Percentiles rank a stretch among this genome's conserved stretches.
These are phyloP conservation scores for Clarias gariepinus DNA, from an alignment of 2,113 vertebrate genomes.

Conservation along the genomic window DNA sequence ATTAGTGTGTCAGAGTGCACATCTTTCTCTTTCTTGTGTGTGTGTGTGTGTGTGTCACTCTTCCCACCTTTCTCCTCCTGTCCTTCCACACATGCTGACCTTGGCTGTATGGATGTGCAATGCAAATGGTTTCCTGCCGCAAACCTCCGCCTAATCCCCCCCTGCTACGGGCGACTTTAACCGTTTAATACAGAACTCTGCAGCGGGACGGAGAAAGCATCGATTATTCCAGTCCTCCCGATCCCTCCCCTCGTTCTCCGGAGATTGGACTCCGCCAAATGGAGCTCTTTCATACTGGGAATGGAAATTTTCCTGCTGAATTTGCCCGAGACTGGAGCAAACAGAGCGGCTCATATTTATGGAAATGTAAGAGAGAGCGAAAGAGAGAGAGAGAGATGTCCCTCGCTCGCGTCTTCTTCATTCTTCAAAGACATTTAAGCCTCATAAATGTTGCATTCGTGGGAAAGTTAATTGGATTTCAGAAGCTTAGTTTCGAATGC, in stretches of 20 bases:
- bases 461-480: slow-evolving; percentile 54
- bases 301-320: slow-evolving; percentile 49
- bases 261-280: slow-evolving; percentile 48
- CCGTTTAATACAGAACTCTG: slow-evolving; percentile 47
- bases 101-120: slow-evolving; percentile 49
- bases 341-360: slow-evolving; percentile 57
- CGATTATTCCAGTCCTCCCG: slow-evolving; percentile 37
- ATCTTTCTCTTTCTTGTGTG: neutral
- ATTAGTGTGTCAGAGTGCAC: slow-evolving; percentile 15
- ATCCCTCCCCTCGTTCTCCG: slow-evolving; percentile 35
- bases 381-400: slow-evolving; percentile 13
- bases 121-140: slow-evolving; percentile 52
- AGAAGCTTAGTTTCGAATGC: slow-evolving; percentile 50
- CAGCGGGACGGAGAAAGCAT: slow-evolving; percentile 39
- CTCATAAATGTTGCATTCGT: slow-evolving; percentile 55
- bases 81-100: slow-evolving; percentile 40
- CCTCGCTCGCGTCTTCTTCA: slow-evolving; percentile 39
- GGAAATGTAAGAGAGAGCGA: slow-evolving; percentile 38
- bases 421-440: slow-evolving; percentile 52
- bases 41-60: neutral
- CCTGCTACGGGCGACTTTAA: slow-evolving; percentile 34
- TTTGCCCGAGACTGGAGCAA: slow-evolving; percentile 47
- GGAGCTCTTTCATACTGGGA: slow-evolving; percentile 49
- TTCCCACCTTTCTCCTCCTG: neutral
- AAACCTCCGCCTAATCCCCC: slow-evolving; percentile 53